Percentiles rank a stretch among this genome's conserved stretches.
Conservation (phyloP, 2,797 vertebrate genomes). For the Pterois miles region DNA sequence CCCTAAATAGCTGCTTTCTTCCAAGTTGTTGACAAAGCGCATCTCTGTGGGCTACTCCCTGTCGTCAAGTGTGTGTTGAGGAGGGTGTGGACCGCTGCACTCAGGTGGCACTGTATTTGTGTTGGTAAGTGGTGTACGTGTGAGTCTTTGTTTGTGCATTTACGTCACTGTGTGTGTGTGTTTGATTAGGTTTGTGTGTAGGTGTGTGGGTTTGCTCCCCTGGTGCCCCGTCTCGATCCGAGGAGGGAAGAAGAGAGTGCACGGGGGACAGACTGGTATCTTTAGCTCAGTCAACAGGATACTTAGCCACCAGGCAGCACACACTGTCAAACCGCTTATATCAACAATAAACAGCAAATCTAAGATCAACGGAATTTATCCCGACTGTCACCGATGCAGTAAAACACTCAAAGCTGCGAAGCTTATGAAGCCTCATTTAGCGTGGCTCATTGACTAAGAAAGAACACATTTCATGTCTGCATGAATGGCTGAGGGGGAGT, state of each 20-base stretch:
- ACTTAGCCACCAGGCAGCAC: conserved; percentile 22
- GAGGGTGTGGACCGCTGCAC: conserved; percentile 37
- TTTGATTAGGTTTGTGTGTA: not conserved
- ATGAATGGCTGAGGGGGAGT: conserved; percentile 47
- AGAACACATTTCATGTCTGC: conserved; percentile 45
- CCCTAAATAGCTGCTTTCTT: conserved; percentile 78
- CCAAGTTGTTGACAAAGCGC: conserved; percentile 83
- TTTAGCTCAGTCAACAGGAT: conserved; percentile 69
- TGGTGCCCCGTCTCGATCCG: conserved; percentile 45
- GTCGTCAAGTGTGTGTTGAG: conserved; percentile 36
- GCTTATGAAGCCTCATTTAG: conserved; percentile 48
- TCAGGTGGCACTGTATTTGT: conserved; percentile 55
- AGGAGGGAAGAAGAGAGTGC: conserved; percentile 36
- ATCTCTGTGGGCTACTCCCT: conserved; percentile 71
- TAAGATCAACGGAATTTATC: conserved; percentile 6
- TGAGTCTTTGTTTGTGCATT: conserved; percentile 43
- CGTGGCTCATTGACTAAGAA: conserved; percentile 46
- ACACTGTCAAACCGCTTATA: not conserved
- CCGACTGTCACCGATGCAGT: not conserved
- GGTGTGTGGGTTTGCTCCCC: conserved; percentile 13
- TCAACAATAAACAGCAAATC: not conserved
- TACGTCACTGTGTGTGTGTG: conserved; percentile 17
- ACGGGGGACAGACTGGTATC: conserved; percentile 58
- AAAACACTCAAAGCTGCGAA: conserved; percentile 14
- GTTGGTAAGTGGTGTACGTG: conserved; percentile 38